A percentile compares a stretch with the other conserved stretches of the same genome.
Conservation (phyloP, 2,113 vertebrate species). For the Hemichromis elongatus region DNA sequence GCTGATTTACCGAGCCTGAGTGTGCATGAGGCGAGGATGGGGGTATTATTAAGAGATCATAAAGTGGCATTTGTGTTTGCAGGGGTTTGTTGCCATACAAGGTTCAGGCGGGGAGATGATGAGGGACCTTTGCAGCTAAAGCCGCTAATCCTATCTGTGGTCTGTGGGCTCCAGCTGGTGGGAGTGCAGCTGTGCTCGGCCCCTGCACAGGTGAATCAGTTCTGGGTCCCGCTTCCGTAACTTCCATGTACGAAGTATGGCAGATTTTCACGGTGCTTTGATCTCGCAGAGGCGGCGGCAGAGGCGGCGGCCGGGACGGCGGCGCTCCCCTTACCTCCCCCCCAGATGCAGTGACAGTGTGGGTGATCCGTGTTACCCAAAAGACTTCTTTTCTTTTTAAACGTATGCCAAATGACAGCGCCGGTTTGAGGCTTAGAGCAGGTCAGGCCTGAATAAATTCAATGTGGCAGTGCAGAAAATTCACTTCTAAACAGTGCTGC, state of each 20-base stretch:
- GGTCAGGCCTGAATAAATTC: constrained; percentile 54
- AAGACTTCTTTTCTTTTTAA: constrained; percentile 7
- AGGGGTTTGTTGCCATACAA: constrained; percentile 36
- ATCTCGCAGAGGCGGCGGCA: constrained; percentile 37
- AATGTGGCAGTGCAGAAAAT: constrained; percentile 59
- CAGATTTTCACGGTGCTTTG: constrained; percentile 53
- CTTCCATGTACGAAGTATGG: constrained; percentile 11
- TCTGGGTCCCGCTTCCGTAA: neutral
- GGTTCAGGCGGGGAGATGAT: constrained; percentile 49
- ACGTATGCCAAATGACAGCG: constrained; percentile 49
- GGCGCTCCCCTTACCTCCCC: neutral
- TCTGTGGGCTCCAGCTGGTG: constrained; percentile 45
- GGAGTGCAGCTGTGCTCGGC: constrained; percentile 44
- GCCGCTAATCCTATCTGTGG: constrained; percentile 62
- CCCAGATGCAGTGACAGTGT: constrained; percentile 21
- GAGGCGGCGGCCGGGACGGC: neutral
- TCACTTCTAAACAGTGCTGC: constrained; percentile 47
- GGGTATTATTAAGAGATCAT: constrained; percentile 56
- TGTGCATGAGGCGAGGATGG: neutral
- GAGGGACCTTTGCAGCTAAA: constrained; percentile 61
- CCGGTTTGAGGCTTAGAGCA: constrained; percentile 35
- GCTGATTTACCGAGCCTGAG: constrained; percentile 40
- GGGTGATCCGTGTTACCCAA: constrained; percentile 33
- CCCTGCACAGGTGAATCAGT: constrained; percentile 47
- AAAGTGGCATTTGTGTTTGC: constrained; percentile 55